Percentiles rank a stretch among this genome's conserved stretches.
Evolutionary conservation across 2,888 invertebrate genomes (phyloP).

Genomic region (Drosophila austrosaltans): DNA sequence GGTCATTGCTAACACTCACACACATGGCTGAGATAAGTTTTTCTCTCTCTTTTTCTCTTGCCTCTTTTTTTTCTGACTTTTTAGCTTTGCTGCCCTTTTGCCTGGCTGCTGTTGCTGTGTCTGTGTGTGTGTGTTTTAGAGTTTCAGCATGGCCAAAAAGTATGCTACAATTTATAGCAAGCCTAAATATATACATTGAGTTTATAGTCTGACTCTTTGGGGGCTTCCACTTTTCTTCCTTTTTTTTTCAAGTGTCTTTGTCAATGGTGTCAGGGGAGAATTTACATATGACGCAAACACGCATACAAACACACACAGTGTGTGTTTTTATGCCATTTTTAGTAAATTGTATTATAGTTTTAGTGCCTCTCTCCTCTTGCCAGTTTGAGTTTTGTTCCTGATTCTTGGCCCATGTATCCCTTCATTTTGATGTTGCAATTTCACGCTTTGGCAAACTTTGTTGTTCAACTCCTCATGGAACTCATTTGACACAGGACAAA

Average conservation of each 20-base stretch:
- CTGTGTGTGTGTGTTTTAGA: conserved; percentile 62
- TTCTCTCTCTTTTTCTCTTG: neutral
- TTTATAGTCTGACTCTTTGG: conserved; percentile 63
- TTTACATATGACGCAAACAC: conserved; percentile 77
- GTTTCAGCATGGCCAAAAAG: conserved; percentile 65
- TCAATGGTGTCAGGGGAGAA: conserved; percentile 77
- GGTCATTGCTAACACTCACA: conserved; percentile 70
- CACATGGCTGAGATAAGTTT: conserved; percentile 51
- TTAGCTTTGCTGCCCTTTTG: conserved; percentile 4
- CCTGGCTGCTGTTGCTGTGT: conserved; percentile 14
- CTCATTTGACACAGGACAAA: conserved; percentile 51
- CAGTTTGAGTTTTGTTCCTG: conserved; percentile 46
- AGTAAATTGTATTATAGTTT: conserved; percentile 79
- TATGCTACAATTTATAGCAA: conserved; percentile 68
- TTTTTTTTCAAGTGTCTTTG: conserved; percentile 66
- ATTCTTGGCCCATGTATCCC: conserved; percentile 23
- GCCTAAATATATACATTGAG: conserved; percentile 76
- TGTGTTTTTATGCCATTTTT: conserved; percentile 66
- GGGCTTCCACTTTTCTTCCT: conserved; percentile 33
- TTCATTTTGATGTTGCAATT: conserved; percentile 71
- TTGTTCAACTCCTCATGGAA: conserved; percentile 55
- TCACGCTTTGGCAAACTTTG: conserved; percentile 72
- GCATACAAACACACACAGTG: conserved; percentile 62
- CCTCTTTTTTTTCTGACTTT: conserved; percentile 5
- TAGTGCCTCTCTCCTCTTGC: conserved; percentile 51